A percentile compares a stretch with the other conserved stretches of the same genome.
Conservation (phyloP, 2,113 vertebrate genomes). For the Menura novaehollandiae region DNA sequence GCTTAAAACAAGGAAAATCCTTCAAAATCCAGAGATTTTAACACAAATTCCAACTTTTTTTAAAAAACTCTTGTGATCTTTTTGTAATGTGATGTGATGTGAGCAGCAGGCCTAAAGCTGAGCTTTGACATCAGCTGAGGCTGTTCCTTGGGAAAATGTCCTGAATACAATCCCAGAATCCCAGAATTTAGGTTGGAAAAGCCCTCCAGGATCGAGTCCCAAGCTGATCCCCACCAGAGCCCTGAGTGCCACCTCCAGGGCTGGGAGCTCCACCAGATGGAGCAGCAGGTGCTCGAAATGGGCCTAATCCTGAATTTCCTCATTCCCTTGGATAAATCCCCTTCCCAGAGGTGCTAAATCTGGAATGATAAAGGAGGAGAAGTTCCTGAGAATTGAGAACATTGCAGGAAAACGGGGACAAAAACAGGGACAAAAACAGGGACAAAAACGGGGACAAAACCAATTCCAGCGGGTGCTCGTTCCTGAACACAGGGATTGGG, state of each 20-base stretch:
- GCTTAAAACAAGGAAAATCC: neutral
- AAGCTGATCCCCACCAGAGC: neutral
- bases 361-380: neutral
- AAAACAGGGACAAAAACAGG: neutral
- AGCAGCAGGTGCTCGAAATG: neutral
- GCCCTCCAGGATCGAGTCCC: neutral
- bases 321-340: fast-evolving
- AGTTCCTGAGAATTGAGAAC: neutral
- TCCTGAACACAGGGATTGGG: fast-evolving
- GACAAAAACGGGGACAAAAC: neutral
- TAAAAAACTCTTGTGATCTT: fast-evolving
- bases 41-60: neutral
- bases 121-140: fast-evolving
- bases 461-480: neutral
- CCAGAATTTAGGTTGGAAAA: neutral
- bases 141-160: neutral
- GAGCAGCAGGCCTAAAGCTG: neutral
- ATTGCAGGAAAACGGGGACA: neutral
- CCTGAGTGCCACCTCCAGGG: neutral
- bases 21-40: neutral
- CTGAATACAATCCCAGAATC: neutral
- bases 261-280: neutral
- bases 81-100: neutral
- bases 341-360: neutral
- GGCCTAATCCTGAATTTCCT: neutral